Evolutionary conservation across 2,888 invertebrate species (phyloP).

Genomic region (Protula sp.): DNA sequence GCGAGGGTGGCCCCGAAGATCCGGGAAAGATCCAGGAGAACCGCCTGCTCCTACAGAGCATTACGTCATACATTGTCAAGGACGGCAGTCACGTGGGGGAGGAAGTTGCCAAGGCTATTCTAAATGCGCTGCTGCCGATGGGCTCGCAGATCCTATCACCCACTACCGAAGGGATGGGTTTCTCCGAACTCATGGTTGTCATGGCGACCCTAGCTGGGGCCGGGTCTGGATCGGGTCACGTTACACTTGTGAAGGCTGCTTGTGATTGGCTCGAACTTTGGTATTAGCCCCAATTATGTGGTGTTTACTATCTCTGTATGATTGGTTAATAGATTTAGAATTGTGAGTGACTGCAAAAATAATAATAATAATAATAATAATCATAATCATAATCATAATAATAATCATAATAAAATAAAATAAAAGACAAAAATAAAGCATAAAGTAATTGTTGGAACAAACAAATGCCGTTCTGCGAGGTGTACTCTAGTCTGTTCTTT

Average conservation of each 20-base stretch:
- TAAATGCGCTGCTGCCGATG: constrained; percentile 70
- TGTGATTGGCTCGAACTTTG: constrained; percentile 67
- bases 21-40: constrained; percentile 62
- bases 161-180: constrained; percentile 66
- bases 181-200: constrained; percentile 70
- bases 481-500: too few relatives aligned
- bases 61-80: constrained; percentile 69
- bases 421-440: background rate
- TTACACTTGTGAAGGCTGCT: constrained; percentile 71
- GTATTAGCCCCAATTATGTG: constrained; percentile 29
- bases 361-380: too few relatives aligned
- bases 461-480: too few relatives aligned
- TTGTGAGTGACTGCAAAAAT: too few relatives aligned
- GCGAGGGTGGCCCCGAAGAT: constrained; percentile 15
- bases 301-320: background rate
- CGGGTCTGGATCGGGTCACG: constrained; percentile 74
- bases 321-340: too few relatives aligned
- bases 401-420: too few relatives aligned
- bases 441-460: too few relatives aligned
- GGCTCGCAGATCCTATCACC: constrained; percentile 65
- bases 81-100: constrained; percentile 60
- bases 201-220: constrained; percentile 82
- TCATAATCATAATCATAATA: too few relatives aligned
- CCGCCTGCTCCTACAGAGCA: constrained; percentile 65
- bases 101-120: constrained; percentile 63